Conservation (phyloP, 2,797 vertebrate species). For the Synaphobranchus kaupii region DNA sequence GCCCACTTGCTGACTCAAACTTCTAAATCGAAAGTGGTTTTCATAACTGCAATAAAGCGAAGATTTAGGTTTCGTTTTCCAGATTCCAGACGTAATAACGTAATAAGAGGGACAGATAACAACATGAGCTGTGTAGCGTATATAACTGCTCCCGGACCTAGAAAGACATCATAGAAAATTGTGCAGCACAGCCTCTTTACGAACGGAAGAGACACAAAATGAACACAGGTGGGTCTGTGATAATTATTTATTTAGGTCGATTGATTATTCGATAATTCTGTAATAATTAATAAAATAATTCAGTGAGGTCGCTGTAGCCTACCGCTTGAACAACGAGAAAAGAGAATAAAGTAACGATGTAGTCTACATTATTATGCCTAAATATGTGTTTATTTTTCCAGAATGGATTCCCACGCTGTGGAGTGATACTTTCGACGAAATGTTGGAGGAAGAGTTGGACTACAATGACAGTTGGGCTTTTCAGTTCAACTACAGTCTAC, state of each 20-base stretch:
- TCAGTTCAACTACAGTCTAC: conserved; percentile 57
- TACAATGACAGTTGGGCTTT: conserved; percentile 60
- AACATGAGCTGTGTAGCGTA: no score
- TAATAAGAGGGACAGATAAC: background rate
- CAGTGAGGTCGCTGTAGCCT: no score
- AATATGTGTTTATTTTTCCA: conserved; percentile 29
- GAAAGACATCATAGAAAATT: no score
- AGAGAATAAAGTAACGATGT: no score
- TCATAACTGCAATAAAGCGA: no score
- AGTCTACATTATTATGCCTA: no score
- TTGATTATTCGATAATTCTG: background rate
- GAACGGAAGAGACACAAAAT: background rate
- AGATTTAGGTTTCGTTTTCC: conserved; percentile 8
- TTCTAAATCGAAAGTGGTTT: no score
- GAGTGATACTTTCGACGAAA: conserved; percentile 48
- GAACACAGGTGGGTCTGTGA: background rate
- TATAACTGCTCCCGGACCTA: no score
- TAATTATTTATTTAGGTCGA: background rate
- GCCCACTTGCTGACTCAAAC: no score
- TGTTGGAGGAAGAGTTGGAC: conserved; percentile 52
- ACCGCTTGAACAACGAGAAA: no score
- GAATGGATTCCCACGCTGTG: conserved; percentile 58
- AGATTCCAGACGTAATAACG: background rate
- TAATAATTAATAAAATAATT: background rate
- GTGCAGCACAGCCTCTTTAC: background rate